Conservation (phyloP, 2,113 vertebrate genomes). For the Siniperca knerii region DNA sequence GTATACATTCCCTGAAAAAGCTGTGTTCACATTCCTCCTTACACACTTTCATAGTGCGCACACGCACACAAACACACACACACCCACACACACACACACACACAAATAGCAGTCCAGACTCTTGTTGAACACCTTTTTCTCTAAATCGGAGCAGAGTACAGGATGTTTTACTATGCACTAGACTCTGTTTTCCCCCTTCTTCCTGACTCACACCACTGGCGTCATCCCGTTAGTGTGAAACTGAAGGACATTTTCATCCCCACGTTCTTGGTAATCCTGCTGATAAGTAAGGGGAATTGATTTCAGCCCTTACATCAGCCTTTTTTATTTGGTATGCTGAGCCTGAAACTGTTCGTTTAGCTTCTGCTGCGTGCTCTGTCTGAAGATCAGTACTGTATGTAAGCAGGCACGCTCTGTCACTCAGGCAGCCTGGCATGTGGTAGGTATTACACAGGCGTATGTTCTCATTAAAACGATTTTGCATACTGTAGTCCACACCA, state of each 20-base stretch:
- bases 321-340: slow-evolving; percentile 46
- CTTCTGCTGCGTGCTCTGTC: slow-evolving; percentile 22
- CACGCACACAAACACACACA: too few species aligned
- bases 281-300: slow-evolving; percentile 57
- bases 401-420: background rate
- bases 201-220: background rate
- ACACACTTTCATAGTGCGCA: too few species aligned
- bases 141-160: background rate
- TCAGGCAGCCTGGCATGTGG: slow-evolving; percentile 8
- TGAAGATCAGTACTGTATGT: slow-evolving; percentile 27
- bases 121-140: background rate
- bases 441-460: background rate
- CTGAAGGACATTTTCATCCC: slow-evolving; percentile 55
- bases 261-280: slow-evolving; percentile 57
- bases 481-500: background rate
- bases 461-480: slow-evolving; percentile 34
- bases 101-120: background rate
- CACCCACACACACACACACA: too few species aligned
- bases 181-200: background rate
- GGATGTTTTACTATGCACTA: background rate
- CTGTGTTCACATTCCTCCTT: too few species aligned
- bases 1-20: too few species aligned
- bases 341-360: slow-evolving; percentile 27
- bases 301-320: slow-evolving; percentile 52
- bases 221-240: slow-evolving; percentile 49